These are phyloP conservation scores for Drosophila birchii DNA, from an alignment of 2,888 invertebrate species.

Conservation along the genomic window DNA sequence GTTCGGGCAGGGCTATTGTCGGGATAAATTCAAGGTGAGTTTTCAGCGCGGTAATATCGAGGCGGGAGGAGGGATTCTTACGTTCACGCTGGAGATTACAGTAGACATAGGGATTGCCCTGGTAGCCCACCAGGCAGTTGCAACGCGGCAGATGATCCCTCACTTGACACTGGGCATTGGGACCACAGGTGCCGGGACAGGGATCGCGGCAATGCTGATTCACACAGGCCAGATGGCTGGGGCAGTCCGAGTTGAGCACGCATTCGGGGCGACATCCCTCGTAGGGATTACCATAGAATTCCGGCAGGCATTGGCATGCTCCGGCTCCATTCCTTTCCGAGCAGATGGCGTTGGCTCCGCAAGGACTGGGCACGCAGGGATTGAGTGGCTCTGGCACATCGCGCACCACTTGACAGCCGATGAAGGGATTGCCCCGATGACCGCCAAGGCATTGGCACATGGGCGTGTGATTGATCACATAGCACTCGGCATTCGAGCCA, in stretches of 20 bases:
- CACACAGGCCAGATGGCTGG: constrained; percentile 89
- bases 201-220: constrained; percentile 91
- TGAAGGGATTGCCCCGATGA: constrained; percentile 87
- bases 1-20: constrained; percentile 76
- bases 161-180: constrained; percentile 90
- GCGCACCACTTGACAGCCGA: constrained; percentile 61
- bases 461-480: constrained; percentile 87
- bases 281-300: constrained; percentile 91
- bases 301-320: constrained; percentile 89
- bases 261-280: constrained; percentile 91
- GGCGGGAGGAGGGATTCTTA: constrained; percentile 83
- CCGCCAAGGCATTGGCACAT: constrained; percentile 87
- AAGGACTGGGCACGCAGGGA: constrained; percentile 90
- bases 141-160: constrained; percentile 89
- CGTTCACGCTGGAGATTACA: constrained; percentile 86
- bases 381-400: constrained; percentile 81
- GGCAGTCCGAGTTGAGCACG: constrained; percentile 89
- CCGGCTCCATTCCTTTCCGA: constrained; percentile 87
- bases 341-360: constrained; percentile 91
- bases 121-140: constrained; percentile 89
- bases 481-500: constrained; percentile 86
- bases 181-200: constrained; percentile 91
- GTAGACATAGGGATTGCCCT: constrained; percentile 90
- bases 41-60: not conserved
- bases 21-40: constrained; percentile 16